Percentiles rank a stretch among this genome's conserved stretches.
These are phyloP conservation scores for Cherax quadricarinatus DNA, from an alignment of 1,140 invertebrate genomes.

Conservation along the genomic window DNA sequence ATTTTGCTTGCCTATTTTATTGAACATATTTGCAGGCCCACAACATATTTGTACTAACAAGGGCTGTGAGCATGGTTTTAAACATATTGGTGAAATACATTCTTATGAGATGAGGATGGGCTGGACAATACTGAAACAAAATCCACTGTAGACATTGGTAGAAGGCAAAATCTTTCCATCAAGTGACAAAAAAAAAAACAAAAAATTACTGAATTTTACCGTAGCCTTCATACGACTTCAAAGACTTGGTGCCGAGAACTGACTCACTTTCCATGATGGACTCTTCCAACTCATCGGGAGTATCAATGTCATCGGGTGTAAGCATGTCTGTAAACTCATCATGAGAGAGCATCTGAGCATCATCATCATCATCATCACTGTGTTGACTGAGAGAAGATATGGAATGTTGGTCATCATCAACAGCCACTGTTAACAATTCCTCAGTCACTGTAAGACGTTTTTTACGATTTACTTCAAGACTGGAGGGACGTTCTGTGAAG, in stretches of 20 bases:
- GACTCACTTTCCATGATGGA: conserved; percentile 77
- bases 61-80: too few species aligned
- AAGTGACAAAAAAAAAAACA: too few species aligned
- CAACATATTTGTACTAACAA: too few species aligned
- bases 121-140: too few species aligned
- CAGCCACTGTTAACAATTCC: conserved; percentile 55
- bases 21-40: too few species aligned
- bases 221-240: too few species aligned
- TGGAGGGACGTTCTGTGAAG: conserved; percentile 56
- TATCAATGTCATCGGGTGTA: conserved; percentile 76
- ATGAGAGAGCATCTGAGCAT: conserved; percentile 72
- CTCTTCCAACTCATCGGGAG: conserved; percentile 78
- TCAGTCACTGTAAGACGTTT: conserved; percentile 66
- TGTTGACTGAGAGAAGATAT: conserved; percentile 68
- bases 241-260: background rate
- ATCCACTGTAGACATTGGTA: too few species aligned
- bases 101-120: too few species aligned
- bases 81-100: too few species aligned
- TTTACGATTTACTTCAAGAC: conserved; percentile 61
- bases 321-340: conserved; percentile 73
- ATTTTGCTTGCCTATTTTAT: too few species aligned
- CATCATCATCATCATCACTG: conserved; percentile 70
- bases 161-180: too few species aligned
- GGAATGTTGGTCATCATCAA: conserved; percentile 71
- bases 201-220: too few species aligned